phyloP scores from a whole-genome alignment of 37 sponge, comb jelly and placozoan species.

The Ephydatia muelleri region DNA sequence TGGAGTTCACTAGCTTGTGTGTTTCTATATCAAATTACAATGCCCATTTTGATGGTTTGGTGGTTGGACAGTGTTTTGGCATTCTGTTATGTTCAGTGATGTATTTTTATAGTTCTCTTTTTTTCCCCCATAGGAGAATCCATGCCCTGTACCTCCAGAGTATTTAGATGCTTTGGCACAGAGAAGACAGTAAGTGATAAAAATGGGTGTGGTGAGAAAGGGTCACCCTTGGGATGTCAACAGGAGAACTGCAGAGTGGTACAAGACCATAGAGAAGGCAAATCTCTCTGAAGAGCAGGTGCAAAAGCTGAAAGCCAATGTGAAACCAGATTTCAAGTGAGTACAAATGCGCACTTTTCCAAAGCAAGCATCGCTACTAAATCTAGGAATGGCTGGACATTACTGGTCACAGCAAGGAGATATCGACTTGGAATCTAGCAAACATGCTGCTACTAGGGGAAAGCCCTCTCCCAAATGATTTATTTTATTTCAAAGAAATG shows the following conservation, averaged over 20 bases:
- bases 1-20: too few relatives aligned
- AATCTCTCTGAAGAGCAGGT: slow-evolving; percentile 43
- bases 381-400: slow-evolving; percentile 70
- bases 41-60: too few relatives aligned
- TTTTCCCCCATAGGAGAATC: slow-evolving; percentile 27
- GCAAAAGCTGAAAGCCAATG: slow-evolving; percentile 37
- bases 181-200: slow-evolving; percentile 59
- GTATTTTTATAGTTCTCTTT: background rate
- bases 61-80: background rate
- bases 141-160: slow-evolving; percentile 46
- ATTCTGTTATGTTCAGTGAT: background rate
- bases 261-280: slow-evolving; percentile 28
- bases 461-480: background rate
- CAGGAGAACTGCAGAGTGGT: slow-evolving; percentile 61
- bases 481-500: too few relatives aligned
- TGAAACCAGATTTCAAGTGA: slow-evolving; percentile 59
- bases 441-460: background rate
- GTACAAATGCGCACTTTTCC: background rate
- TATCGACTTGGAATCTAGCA: slow-evolving; percentile 28
- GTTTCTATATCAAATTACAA: too few relatives aligned
- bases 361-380: background rate
- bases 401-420: slow-evolving; percentile 63
- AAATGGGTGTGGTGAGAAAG: background rate
- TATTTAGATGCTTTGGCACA: slow-evolving; percentile 39
- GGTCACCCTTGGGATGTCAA: background rate